phyloP scores from a whole-genome alignment of 2,113 vertebrate genomes.

The Etheostoma cragini region DNA sequence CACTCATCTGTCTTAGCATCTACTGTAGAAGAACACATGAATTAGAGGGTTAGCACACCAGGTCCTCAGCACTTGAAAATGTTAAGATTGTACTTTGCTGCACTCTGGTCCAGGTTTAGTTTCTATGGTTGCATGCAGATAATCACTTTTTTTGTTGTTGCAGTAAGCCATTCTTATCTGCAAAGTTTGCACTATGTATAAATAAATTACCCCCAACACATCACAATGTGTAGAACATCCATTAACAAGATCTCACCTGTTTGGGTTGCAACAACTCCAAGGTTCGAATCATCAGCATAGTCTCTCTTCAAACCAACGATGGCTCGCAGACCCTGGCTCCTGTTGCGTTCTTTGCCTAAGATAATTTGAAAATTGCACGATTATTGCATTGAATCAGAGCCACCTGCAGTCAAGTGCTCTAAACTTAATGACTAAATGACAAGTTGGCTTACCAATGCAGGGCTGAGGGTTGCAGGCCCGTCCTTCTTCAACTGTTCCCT shows the following conservation, averaged over 20 bases:
- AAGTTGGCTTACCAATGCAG: constrained; percentile 88
- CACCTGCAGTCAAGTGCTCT: constrained; percentile 13
- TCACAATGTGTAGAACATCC: not conserved
- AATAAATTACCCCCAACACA: too few species aligned
- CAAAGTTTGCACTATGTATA: too few species aligned
- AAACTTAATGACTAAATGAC: constrained; percentile 8
- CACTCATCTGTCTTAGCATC: constrained; percentile 92
- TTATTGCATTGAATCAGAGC: constrained; percentile 16
- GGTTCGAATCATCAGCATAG: constrained; percentile 85
- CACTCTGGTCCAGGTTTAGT: not conserved
- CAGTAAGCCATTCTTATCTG: too few species aligned
- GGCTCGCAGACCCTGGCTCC: constrained; percentile 94
- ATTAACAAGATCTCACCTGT: constrained; percentile 85
- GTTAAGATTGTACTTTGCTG: not conserved
- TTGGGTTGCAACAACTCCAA: constrained; percentile 90
- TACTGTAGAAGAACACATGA: constrained; percentile 62
- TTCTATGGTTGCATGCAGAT: not conserved
- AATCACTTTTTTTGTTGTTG: not conserved
- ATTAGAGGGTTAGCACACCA: not conserved
- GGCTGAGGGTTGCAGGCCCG: constrained; percentile 94
- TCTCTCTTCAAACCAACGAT: constrained; percentile 92
- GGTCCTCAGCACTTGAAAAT: not conserved
- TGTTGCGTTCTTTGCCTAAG: constrained; percentile 90
- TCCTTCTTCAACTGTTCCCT: constrained; percentile 95
- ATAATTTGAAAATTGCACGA: constrained; percentile 12